A percentile compares a stretch with the other conserved stretches of the same genome.
These are phyloP conservation scores for Lemur catta DNA, from an alignment of 2,797 vertebrate genomes.

Conservation along the genomic window DNA sequence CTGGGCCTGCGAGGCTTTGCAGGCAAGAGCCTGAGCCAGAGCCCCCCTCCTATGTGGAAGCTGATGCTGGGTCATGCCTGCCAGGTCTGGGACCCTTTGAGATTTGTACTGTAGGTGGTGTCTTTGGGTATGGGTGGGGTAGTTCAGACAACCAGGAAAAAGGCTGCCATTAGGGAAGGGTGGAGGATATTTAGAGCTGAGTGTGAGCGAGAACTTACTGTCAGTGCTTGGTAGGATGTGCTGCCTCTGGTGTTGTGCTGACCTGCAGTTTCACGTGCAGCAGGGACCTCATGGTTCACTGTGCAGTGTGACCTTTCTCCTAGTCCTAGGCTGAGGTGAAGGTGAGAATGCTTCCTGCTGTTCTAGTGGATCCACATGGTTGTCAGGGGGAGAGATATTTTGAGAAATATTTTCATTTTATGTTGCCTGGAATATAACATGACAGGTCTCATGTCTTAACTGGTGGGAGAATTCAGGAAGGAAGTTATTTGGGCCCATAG, in stretches of 20 bases:
- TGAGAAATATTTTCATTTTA: background rate
- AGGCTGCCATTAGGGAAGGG: fast-evolving
- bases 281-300: background rate
- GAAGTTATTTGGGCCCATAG: background rate
- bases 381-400: background rate
- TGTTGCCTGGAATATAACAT: too few relatives aligned
- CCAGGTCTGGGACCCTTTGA: background rate
- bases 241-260: background rate
- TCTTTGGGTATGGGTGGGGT: too few relatives aligned
- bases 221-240: background rate
- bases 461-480: background rate
- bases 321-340: too few relatives aligned
- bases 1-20: too few relatives aligned
- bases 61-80: background rate
- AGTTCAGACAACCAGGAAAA: background rate
- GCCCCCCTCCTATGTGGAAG: too few relatives aligned
- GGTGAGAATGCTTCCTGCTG: background rate
- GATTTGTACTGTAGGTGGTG: background rate
- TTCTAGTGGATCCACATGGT: background rate
- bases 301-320: too few relatives aligned
- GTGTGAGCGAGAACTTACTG: too few relatives aligned
- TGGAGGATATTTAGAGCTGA: background rate
- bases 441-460: background rate
- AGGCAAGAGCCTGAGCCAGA: too few relatives aligned
- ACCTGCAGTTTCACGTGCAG: background rate